phyloP scores from a whole-genome alignment of 2,888 invertebrate species.

The Caenorhabditis virilis region DNA sequence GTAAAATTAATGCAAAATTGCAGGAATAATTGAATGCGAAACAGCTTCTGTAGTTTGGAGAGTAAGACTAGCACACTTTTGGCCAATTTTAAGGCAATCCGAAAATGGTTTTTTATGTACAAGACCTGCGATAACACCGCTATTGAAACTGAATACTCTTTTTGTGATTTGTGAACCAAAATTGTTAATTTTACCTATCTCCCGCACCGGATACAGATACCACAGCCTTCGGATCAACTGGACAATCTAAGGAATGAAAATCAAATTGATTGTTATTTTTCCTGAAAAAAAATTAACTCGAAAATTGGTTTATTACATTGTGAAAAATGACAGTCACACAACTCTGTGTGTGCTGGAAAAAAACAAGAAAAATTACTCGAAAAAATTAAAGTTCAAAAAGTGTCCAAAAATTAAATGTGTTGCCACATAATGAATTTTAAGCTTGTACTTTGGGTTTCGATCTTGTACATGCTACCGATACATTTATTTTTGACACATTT shows the following conservation, averaged over 20 bases:
- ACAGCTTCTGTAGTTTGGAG: conserved; percentile 23
- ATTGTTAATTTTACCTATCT: conserved; percentile 38
- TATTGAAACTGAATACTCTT: conserved; percentile 50
- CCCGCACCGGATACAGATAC: conserved; percentile 66
- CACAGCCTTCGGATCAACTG: conserved; percentile 31
- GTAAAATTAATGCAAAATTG: neutral
- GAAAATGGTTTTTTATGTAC: conserved; percentile 22
- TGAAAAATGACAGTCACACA: too few relatives aligned
- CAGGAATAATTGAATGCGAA: conserved; percentile 16
- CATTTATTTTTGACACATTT: too few relatives aligned
- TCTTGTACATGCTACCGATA: too few relatives aligned
- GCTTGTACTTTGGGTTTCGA: too few relatives aligned
- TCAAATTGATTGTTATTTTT: conserved; percentile 16
- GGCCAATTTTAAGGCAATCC: conserved; percentile 26
- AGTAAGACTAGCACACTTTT: conserved; percentile 34
- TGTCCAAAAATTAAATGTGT: too few relatives aligned
- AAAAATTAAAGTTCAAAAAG: too few relatives aligned
- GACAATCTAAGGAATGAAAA: conserved; percentile 12
- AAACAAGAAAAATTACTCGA: neutral
- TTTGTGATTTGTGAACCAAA: too few relatives aligned
- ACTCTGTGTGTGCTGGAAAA: neutral
- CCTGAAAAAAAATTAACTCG: conserved; percentile 11
- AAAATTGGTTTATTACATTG: neutral
- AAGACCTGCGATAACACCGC: conserved; percentile 39
- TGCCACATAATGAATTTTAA: too few relatives aligned